Base-by-base conservation (phyloP, 2,113 vertebrate species). In the Lagopus muta region DNA sequence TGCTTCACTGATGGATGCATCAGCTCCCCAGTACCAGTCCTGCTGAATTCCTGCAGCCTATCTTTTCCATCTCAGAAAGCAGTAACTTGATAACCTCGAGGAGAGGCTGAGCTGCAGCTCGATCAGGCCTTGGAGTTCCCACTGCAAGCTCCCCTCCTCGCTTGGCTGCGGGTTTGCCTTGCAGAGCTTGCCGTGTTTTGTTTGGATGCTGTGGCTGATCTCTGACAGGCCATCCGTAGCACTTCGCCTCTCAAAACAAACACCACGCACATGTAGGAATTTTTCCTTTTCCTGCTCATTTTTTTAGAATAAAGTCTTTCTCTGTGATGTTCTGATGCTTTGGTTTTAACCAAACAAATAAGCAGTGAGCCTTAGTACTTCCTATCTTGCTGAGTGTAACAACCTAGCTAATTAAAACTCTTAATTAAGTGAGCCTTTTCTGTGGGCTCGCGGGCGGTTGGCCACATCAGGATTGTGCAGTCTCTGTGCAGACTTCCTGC, bases 181-280 rank as follows among this genome's bases (percentile, higher is more conserved):
- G 16, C 27, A 21, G 27, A 38, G 27, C 28, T 38, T 10, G 18
- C 36, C 17, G 1, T 22, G 18, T 54, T 72, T 54, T n/a, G 47
- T 83, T 55, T 60, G 52, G 84, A 32, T 52, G 72, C 24, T 27
- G 21, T 32, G 5, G 11, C 28, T 32, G 43, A 27, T 54, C 19
- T 22, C 50, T 17, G 1, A 3, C 34, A 0, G 6, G 10, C n/a
- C 8, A 40, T 34, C 45, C 3, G 0, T 32, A 57, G n/a, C 28
- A 10, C 27, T 13, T 30, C 4, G 38, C 19, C 65, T 18, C 24
- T 24, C 40, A 55, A 73, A 73, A 62, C 34, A n/a, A 40, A 30
- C 15, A 10, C 54, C 1, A 1, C 17, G 24, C 34, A 27, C 8
- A 1, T 0, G 0, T 5, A 32, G 25, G 11, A 30, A 22, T 61